Evolutionary conservation across 2,888 invertebrate species (phyloP).

Genomic region (Eurois occulta): DNA sequence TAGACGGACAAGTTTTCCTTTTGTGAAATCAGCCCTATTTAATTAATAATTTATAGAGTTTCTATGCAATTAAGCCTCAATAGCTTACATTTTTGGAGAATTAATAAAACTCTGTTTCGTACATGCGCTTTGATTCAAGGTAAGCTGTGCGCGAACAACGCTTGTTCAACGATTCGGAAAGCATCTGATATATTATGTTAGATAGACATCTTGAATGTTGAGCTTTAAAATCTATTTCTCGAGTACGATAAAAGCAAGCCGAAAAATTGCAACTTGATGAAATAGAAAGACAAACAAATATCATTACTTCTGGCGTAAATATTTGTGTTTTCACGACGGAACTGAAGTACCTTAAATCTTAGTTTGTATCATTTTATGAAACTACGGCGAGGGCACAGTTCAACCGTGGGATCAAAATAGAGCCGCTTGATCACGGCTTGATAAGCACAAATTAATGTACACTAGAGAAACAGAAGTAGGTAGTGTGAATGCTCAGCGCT

Average conservation of each 20-base stretch:
- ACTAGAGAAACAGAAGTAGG: not conserved
- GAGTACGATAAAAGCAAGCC: not conserved
- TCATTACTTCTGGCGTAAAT: no score
- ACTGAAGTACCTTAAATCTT: not conserved
- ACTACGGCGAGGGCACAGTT: not conserved
- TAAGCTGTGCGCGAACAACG: not conserved
- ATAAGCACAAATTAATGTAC: not conserved
- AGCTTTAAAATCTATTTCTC: not conserved
- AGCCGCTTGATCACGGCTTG: not conserved
- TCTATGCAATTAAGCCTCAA: not conserved
- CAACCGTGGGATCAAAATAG: not conserved
- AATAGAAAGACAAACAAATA: not conserved
- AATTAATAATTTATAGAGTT: not conserved
- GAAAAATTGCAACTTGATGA: not conserved
- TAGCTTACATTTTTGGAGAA: not conserved
- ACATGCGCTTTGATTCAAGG: not conserved
- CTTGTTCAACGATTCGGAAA: not conserved
- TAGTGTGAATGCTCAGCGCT: not conserved
- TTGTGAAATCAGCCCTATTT: no score
- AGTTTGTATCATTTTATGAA: not conserved
- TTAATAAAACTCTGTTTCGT: not conserved
- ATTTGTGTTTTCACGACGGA: not conserved
- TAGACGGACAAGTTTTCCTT: no score
- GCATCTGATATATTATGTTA: not conserved
- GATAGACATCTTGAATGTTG: not conserved